Evolutionary conservation across 2,113 vertebrate species (phyloP), one percentile per base, ranked within the genome.

Genomic region (Arenaria interpres): DNA sequence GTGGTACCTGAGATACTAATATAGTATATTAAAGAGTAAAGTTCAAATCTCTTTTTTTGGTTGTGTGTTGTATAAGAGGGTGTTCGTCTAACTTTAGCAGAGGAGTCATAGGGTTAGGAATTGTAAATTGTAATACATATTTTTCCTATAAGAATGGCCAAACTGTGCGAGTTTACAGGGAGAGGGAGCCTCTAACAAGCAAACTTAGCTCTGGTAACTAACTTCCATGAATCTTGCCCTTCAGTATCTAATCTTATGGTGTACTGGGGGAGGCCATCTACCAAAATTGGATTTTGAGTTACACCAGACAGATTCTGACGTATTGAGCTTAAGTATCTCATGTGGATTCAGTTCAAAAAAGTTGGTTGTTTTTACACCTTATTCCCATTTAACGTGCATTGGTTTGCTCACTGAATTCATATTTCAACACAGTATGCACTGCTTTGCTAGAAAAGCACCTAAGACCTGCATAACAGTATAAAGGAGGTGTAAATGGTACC

Each of bases 1-100:
- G 24, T 53, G 17, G 17, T 67, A 80, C 50, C 27, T 68, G 39
- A 87, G 33, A 30, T 53, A 73, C 4, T 7, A 50, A 0, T 50
- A 9, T 66, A 22, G 10, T 59, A 22, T 28, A 59, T n/a, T 32
- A 63, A 63, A 2, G 13, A 51, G 8, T 66, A 57, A 84, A 46
- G 35, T 80, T 78, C 43, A 62, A 77, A 76, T 43, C 20, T 69
- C 33, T 91, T 4, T 32, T 68, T 33, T 73, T 85, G n/a, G 3
- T 43, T 71, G 4, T 46, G 11, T 14, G 1, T 57, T 67, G 3
- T 30, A 5, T 50, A 81, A 89, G 1, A 77, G 2, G 3, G 0
- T 35, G 30, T 53, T 95, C 19, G n/a, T 62, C 7, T 67, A 28
- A 62, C 30, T 54, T 24, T 37, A 74, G 50, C 13, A 87, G 8